These are phyloP conservation scores for Strix aluco DNA, from an alignment of 2,113 vertebrate genomes.

Conservation along the genomic window DNA sequence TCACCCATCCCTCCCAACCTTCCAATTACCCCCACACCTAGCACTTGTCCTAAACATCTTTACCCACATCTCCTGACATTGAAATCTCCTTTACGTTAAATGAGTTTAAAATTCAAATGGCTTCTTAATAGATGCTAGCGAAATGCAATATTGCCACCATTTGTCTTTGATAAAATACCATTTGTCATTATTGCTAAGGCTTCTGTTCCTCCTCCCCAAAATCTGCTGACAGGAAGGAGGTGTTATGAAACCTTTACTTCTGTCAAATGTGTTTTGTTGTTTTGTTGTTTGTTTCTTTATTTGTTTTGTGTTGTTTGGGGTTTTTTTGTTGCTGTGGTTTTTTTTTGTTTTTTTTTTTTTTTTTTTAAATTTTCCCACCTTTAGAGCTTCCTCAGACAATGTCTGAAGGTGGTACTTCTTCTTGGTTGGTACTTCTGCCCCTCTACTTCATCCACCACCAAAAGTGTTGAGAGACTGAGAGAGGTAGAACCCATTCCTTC, in stretches of 20 bases:
- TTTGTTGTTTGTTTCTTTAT: too few species aligned
- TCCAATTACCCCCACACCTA: background rate
- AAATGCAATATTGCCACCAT: slow-evolving; percentile 45
- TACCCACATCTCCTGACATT: slow-evolving; percentile 19
- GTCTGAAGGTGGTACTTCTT: background rate
- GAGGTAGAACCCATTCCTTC: background rate
- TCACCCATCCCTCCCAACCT: background rate
- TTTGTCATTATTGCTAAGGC: slow-evolving; percentile 24
- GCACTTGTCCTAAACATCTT: slow-evolving; percentile 4
- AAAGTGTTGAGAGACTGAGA: background rate
- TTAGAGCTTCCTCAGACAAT: background rate
- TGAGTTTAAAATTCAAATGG: slow-evolving; percentile 62
- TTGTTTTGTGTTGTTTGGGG: background rate
- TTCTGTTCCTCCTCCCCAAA: slow-evolving; percentile 24
- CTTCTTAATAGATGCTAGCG: slow-evolving; percentile 45
- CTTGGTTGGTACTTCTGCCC: background rate
- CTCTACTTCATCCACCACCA: background rate
- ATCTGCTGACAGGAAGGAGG: slow-evolving; percentile 7
- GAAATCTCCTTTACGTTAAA: slow-evolving; percentile 38
- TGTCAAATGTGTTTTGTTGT: background rate
- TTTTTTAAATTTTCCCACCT: background rate
- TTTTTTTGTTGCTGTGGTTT: too few species aligned
- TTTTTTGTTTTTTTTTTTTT: background rate
- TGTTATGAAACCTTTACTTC: background rate
- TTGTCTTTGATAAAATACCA: slow-evolving; percentile 43